phyloP scores from a whole-genome alignment of 2,113 vertebrate species.

The Sterna hirundo region DNA sequence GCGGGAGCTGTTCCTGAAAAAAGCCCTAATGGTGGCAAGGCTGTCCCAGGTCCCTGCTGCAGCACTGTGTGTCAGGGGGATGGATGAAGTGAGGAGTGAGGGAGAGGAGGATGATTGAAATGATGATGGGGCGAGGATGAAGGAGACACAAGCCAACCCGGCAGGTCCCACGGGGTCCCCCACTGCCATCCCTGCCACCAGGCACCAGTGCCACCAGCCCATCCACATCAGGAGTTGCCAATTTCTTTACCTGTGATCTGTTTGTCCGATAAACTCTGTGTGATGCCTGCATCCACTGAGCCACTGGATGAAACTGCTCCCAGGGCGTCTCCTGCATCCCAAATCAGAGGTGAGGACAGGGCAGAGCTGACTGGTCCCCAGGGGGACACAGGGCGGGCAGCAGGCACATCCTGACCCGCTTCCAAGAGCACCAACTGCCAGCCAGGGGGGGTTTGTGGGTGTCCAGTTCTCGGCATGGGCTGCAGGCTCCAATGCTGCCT shows the following conservation, averaged over 20 bases:
- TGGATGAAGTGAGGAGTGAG: background rate
- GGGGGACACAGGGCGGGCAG: accelerated
- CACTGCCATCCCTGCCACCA: background rate
- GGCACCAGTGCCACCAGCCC: background rate
- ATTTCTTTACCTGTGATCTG: background rate
- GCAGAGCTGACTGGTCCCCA: background rate
- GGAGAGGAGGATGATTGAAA: accelerated
- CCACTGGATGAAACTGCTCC: accelerated
- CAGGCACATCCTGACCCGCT: background rate
- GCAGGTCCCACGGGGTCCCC: background rate
- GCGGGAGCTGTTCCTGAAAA: background rate
- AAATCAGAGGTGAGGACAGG: background rate
- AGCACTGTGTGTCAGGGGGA: accelerated
- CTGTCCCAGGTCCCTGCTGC: background rate
- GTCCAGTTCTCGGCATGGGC: accelerated
- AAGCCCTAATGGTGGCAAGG: background rate
- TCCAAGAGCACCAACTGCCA: accelerated
- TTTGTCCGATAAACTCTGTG: background rate
- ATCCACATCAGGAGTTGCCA: accelerated
- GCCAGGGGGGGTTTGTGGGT: accelerated
- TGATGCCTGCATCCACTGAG: background rate
- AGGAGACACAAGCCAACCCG: background rate
- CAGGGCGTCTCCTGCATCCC: accelerated
- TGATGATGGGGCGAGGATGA: accelerated
- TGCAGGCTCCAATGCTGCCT: background rate